phyloP scores from a whole-genome alignment of 1,140 invertebrate species.

The Zeugodacus cucurbitae region DNA sequence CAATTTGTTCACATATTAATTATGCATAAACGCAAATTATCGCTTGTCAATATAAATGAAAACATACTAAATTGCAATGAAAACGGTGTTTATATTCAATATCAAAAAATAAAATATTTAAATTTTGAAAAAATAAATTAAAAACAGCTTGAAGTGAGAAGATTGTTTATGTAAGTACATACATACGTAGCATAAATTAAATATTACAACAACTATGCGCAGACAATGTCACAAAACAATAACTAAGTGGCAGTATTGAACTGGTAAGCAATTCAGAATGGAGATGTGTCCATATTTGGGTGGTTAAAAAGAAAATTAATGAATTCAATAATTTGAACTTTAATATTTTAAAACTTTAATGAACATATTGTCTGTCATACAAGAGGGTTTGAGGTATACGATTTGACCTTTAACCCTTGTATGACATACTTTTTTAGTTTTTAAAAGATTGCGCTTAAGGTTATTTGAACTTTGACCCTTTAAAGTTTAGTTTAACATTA shows the following conservation, averaged over 20 bases:
- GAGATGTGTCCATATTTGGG: not conserved
- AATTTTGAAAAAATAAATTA: not conserved
- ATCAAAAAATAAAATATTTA: not conserved
- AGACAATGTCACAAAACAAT: not conserved
- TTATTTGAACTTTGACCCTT: too few species aligned
- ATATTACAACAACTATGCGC: not conserved
- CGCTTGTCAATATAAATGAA: not conserved
- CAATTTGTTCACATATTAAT: constrained; percentile 55
- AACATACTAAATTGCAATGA: not conserved
- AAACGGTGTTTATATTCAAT: not conserved
- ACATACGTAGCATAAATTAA: not conserved
- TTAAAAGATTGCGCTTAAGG: too few species aligned
- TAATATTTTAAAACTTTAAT: too few species aligned
- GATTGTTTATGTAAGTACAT: not conserved
- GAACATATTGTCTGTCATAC: too few species aligned
- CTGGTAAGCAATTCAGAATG: not conserved
- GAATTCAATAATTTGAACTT: too few species aligned
- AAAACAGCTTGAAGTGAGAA: not conserved
- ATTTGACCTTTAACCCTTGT: too few species aligned
- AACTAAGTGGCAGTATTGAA: not conserved
- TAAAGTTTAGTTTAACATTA: too few species aligned
- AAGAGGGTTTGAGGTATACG: too few species aligned
- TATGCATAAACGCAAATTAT: constrained; percentile 47
- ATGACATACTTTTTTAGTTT: too few species aligned
- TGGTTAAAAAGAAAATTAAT: too few species aligned